Conservation (phyloP, 1,140 invertebrate species). For the Plutomurus gul region DNA sequence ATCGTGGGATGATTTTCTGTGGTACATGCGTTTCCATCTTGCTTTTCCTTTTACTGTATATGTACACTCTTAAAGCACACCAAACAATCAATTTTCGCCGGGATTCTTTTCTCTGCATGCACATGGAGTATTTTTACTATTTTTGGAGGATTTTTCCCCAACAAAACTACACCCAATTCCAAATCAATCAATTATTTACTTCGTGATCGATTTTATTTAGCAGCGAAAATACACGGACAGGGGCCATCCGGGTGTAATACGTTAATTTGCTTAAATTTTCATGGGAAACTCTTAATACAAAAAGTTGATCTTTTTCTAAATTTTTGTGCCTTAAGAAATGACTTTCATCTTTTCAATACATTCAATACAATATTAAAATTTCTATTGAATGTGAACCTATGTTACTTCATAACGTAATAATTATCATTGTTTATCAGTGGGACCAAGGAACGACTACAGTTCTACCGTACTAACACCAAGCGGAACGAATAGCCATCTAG, state of each 20-base stretch:
- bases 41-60: not conserved
- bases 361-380: too few species aligned
- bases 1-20: too few species aligned
- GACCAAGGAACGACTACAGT: slow-evolving; percentile 52
- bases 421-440: slow-evolving; percentile 39
- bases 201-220: not conserved
- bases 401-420: not conserved
- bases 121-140: too few species aligned
- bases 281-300: not conserved
- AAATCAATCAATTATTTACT: slow-evolving; percentile 11
- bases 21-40: too few species aligned
- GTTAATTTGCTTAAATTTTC: not conserved
- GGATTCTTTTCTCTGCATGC: too few species aligned
- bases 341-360: too few species aligned
- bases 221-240: not conserved
- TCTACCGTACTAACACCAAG: slow-evolving; percentile 40
- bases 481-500: slow-evolving; percentile 42
- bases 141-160: not conserved
- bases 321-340: too few species aligned
- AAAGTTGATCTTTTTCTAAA: too few species aligned
- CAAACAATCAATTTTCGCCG: too few species aligned
- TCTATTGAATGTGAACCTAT: too few species aligned
- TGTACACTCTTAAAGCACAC: too few species aligned
- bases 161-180: too few species aligned
- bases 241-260: slow-evolving; percentile 1